Conservation (phyloP, 2,797 vertebrate genomes). For the Sebastes alutus region DNA sequence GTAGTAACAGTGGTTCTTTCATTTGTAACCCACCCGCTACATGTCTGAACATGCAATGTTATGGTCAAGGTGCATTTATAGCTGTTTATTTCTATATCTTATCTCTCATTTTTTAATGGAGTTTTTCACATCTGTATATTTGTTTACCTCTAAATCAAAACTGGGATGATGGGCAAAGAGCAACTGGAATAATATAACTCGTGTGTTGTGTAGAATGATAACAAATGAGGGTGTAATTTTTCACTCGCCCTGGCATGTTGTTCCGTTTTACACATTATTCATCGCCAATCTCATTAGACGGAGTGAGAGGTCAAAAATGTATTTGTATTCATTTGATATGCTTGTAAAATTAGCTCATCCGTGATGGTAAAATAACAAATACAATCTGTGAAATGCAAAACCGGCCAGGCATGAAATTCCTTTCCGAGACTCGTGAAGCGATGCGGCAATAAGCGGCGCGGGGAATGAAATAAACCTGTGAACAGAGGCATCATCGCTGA, state of each 20-base stretch:
- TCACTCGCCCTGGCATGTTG: not conserved
- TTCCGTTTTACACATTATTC: constrained; percentile 14
- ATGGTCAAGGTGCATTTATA: not conserved
- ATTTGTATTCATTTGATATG: constrained; percentile 50
- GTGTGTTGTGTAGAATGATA: not conserved
- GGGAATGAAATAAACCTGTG: constrained; percentile 39
- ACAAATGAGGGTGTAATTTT: not conserved
- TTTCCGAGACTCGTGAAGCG: constrained; percentile 5
- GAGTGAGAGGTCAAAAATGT: constrained; percentile 20
- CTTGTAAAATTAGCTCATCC: constrained; percentile 48
- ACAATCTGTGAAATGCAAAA: constrained; percentile 55
- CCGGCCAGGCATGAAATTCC: constrained; percentile 41
- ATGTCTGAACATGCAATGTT: not conserved
- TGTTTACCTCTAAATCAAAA: not conserved
- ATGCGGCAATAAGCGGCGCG: not conserved
- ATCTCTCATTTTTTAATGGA: not conserved
- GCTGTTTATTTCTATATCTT: not conserved
- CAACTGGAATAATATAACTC: not conserved
- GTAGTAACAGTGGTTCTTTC: not conserved
- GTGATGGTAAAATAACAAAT: constrained; percentile 59
- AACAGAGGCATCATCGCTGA: constrained; percentile 15
- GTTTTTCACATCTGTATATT: not conserved
- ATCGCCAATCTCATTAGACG: constrained; percentile 1
- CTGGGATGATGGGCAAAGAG: not conserved
- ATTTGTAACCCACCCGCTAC: not conserved